Percentiles rank a stretch among this genome's conserved stretches.
phyloP scores from a whole-genome alignment of 1,140 invertebrate genomes.

The Drosophila nigromelanica region DNA sequence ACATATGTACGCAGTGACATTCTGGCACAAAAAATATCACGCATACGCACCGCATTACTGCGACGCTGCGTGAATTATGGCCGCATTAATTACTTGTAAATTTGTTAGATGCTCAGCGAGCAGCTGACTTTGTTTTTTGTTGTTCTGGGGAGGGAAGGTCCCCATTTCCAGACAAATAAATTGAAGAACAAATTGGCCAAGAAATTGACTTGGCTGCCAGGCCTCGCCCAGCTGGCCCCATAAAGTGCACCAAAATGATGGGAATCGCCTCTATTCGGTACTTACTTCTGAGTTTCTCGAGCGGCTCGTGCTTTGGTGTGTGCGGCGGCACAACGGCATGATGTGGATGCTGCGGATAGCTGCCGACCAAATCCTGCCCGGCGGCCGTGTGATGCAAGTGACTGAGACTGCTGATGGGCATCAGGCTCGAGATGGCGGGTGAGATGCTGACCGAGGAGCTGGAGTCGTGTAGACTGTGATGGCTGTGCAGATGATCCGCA shows the following conservation, averaged over 20 bases:
- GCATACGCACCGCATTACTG: slow-evolving; percentile 37
- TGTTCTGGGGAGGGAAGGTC: neutral
- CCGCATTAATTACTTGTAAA: slow-evolving; percentile 83
- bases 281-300: slow-evolving; percentile 93
- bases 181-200: slow-evolving; percentile 71
- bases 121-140: neutral
- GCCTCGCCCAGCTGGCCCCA: slow-evolving; percentile 25
- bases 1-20: neutral
- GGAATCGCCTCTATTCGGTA: slow-evolving; percentile 80
- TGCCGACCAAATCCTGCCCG: slow-evolving; percentile 74
- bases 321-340: slow-evolving; percentile 85
- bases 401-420: slow-evolving; percentile 85
- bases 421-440: slow-evolving; percentile 88
- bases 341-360: slow-evolving; percentile 86
- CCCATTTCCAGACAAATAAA: slow-evolving; percentile 55
- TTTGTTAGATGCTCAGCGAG: slow-evolving; percentile 52
- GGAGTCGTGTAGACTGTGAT: slow-evolving; percentile 87
- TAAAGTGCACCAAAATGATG: slow-evolving; percentile 21
- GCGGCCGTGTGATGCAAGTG: slow-evolving; percentile 84
- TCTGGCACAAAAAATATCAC: slow-evolving; percentile 22
- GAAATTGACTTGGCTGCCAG: slow-evolving; percentile 54
- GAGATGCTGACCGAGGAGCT: slow-evolving; percentile 87
- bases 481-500: slow-evolving; percentile 83
- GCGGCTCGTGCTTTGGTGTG: slow-evolving; percentile 88
- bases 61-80: slow-evolving; percentile 65